Evolutionary conservation across 2,113 vertebrate species (phyloP).

Genomic region (Brachypodius melanocephalos): DNA sequence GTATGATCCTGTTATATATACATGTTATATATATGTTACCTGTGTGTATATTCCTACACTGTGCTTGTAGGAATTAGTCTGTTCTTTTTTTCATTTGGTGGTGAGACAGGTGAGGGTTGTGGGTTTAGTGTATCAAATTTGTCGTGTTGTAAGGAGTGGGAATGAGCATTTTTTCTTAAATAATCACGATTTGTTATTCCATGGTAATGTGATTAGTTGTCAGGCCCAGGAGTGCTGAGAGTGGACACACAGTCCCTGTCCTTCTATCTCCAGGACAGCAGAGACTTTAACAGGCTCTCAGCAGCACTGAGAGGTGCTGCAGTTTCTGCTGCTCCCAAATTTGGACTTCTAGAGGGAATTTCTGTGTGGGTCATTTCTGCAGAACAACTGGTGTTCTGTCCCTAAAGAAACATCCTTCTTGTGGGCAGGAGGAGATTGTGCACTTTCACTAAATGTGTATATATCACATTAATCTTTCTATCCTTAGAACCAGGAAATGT

Average conservation of each 20-base stretch:
- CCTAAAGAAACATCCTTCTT: background rate
- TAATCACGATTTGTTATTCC: background rate
- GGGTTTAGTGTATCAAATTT: background rate
- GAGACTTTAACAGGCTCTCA: background rate
- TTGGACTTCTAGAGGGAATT: background rate
- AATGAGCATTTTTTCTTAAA: background rate
- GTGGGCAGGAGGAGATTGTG: background rate
- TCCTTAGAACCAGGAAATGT: background rate
- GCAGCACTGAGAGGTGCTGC: background rate
- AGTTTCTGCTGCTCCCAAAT: background rate
- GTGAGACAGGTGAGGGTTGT: background rate
- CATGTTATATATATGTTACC: background rate
- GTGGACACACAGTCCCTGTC: background rate
- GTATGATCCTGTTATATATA: background rate
- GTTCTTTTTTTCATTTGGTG: background rate
- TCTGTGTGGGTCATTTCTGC: background rate
- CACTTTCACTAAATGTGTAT: background rate
- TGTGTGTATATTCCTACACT: background rate
- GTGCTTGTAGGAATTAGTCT: background rate
- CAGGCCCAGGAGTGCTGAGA: background rate
- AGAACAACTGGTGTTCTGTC: background rate
- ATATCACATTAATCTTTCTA: background rate
- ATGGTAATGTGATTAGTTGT: background rate
- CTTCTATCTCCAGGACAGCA: background rate
- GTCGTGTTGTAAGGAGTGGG: background rate